phyloP scores from a whole-genome alignment of 2,888 invertebrate genomes.

The Rhagonycha fulva region DNA sequence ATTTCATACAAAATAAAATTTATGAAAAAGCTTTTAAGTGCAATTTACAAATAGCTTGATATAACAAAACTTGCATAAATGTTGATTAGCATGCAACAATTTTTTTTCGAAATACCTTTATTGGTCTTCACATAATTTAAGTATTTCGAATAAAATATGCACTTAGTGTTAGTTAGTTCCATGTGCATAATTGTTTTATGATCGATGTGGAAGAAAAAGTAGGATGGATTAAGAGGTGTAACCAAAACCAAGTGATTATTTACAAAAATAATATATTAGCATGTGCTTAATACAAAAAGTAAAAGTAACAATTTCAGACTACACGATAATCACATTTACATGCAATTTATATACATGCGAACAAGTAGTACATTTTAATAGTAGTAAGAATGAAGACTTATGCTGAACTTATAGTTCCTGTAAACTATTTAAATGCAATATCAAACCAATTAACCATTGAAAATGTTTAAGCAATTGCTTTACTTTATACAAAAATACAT shows the following conservation, averaged over 20 bases:
- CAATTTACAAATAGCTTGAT: background rate
- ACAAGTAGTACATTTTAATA: conserved; percentile 6
- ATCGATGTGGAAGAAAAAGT: conserved; percentile 3
- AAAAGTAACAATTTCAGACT: conserved; percentile 18
- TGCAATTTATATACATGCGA: conserved; percentile 34
- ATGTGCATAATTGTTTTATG: background rate
- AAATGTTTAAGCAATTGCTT: background rate
- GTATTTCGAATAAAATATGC: background rate
- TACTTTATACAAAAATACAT: background rate
- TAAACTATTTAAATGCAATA: background rate
- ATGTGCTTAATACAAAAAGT: conserved; percentile 21
- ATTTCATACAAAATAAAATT: background rate
- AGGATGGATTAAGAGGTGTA: conserved; percentile 23
- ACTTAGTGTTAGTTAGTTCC: background rate
- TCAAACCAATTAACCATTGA: background rate
- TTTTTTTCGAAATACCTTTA: background rate
- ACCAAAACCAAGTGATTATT: conserved; percentile 41
- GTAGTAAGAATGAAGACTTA: background rate
- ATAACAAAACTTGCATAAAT: background rate
- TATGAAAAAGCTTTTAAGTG: background rate
- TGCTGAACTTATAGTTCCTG: background rate
- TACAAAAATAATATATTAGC: conserved; percentile 41
- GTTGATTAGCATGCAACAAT: background rate
- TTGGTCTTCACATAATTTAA: background rate
- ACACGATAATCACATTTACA: conserved; percentile 36